Base-by-base conservation (phyloP, 2,113 vertebrate species). In the Sarotherodon lohbergeri region DNA sequence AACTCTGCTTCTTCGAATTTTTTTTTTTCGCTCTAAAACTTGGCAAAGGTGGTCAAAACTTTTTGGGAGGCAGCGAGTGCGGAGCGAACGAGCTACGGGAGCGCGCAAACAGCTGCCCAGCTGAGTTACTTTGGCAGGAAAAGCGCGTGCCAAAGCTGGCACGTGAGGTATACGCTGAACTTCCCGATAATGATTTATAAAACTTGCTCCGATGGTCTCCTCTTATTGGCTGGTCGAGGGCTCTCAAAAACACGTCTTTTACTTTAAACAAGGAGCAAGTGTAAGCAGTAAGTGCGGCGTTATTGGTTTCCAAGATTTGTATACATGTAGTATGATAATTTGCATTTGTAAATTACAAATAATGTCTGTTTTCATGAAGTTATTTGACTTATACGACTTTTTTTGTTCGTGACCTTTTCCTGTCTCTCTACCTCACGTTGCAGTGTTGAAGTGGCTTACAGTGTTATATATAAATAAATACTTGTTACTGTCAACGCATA, bases 51-150 rank as follows among this genome's bases (percentile, higher is more conserved):
- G 87, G 81, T 93, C 88, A 89, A 89, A 86, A 73, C 7, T 41
- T 81, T 80, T 85, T 24, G 54, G 86, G 50, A 78, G 83, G 55
- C 91, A 71, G 66, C 17, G 87, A 78, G 83, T 82, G 79, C 50
- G 79, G 71, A 56, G 90, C 22, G 41, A 36, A 13, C 34, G 46
- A 36, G 14, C 36, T 29, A 3, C 93, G 94, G 88, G 95, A 88
- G 91, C 94, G 95, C 94, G 95, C 94, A 93, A 86, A 93, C 94
- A 95, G 94, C 94, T 94, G 94, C 84, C 93, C 93, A 92, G 90
- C 91, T 92, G 90, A 90, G 90, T 43, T 63, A 84, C 82, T 80
- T 12, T 66, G 76, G 90, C 61, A 81, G 76, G 6, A 17, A 4
- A 24, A 83, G 92, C 84, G 94, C 95, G 91, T 92, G 88, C 83